Percentiles rank a stretch among this genome's conserved stretches.
Evolutionary conservation across 2,888 invertebrate species (phyloP).

Genomic region (Nephrotoma flavescens): DNA sequence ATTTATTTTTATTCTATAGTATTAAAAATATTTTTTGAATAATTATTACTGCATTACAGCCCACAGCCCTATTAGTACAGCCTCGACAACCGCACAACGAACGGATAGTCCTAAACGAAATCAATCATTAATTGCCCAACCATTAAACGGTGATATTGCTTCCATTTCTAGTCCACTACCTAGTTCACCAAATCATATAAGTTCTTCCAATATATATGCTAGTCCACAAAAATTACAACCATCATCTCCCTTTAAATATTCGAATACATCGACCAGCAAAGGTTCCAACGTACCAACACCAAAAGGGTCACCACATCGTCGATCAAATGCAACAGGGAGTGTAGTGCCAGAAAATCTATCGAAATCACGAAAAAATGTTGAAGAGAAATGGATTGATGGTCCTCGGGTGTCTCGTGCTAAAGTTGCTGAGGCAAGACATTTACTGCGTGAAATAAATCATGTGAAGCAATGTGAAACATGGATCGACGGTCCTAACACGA

Average conservation of each 20-base stretch:
- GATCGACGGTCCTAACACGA: conserved; percentile 88
- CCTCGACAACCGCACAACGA: conserved; percentile 17
- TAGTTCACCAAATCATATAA: conserved; percentile 21
- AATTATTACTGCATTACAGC: conserved; percentile 13
- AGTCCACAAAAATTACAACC: conserved; percentile 8
- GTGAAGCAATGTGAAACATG: conserved; percentile 78
- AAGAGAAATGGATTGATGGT: conserved; percentile 95
- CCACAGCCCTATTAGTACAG: conserved; percentile 20
- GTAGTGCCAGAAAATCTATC: conserved; percentile 26
- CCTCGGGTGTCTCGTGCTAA: conserved; percentile 69
- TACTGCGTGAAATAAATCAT: conserved; percentile 61
- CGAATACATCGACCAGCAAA: conserved; percentile 15
- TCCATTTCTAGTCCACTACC: conserved; percentile 2
- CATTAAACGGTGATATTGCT: background rate
- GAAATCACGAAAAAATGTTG: conserved; percentile 37
- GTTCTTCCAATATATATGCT: conserved; percentile 26
- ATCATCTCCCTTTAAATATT: conserved; percentile 15
- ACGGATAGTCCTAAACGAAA: conserved; percentile 23
- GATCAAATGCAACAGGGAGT: conserved; percentile 11
- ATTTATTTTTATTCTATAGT: background rate
- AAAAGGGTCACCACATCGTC: conserved; percentile 37
- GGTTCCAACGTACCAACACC: conserved; percentile 36
- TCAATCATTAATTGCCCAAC: conserved; percentile 13
- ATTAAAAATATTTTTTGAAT: background rate
- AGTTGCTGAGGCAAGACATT: conserved; percentile 65